Evolutionary conservation across 2,888 invertebrate genomes (phyloP), one percentile per base, ranked within the genome.

Genomic region (Gasteruption jaculator): DNA sequence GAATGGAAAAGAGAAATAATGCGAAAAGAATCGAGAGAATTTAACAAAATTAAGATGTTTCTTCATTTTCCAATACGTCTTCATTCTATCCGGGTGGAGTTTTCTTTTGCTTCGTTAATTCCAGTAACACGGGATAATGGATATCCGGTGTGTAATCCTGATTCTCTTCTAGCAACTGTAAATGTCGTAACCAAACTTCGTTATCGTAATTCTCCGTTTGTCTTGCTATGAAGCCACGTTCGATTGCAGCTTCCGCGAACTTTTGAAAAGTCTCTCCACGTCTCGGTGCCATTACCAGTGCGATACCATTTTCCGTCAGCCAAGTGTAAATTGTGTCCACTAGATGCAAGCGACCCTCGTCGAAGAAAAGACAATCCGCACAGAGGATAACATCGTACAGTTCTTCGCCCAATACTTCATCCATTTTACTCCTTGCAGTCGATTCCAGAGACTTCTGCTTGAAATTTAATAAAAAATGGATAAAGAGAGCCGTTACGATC

Each of bases 291-390:
- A 88, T 85, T 29, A 88, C 76, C 46, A 86, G 71, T 2, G 83
- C 86, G 34, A 80, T 64, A 1, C 88, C 87, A 59, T 73, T 70
- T 12, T 73, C 69, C 10, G 77, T 72, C 54, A 86, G 65, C 61
- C 78, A 78, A 46, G 76, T 74, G 76, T 79, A 79, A 49, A 86
- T 79, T 38, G 84, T 82, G 48, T 81, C 77, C 22, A 85, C 80
- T 48, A 86, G 72, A 50, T 82, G 80, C 19, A 76, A 69, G 30
- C 86, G 74, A 1, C 81, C 81, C 42, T 85, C 85, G 60, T 86
- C 86, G 63, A 86, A 86, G 72, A 86, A 87, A 43, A 86, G 68
- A 63, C 86, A 89, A 68, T 89, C 89, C 2, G 88, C 87, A 60
- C 85, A 85, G 7, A 89, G 72, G 35, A 89, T 79, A 33, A 80